Evolutionary conservation across 1,140 invertebrate species (phyloP).

Genomic region (Cheumatopsyche charites): DNA sequence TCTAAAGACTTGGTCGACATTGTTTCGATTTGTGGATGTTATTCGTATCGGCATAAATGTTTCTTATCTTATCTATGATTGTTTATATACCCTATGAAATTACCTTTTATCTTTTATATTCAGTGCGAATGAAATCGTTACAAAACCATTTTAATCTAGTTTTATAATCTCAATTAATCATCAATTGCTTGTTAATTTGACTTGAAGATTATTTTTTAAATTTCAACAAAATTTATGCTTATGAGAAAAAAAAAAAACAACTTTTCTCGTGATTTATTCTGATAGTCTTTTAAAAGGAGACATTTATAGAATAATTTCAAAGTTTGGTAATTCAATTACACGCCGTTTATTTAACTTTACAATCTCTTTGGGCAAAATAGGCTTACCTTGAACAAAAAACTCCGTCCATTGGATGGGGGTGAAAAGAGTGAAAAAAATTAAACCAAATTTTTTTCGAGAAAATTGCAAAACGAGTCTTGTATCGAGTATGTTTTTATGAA

Average conservation of each 20-base stretch:
- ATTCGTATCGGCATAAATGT: too few species aligned
- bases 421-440: conserved; percentile 10
- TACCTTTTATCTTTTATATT: too few species aligned
- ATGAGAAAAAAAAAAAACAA: background rate
- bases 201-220: too few species aligned
- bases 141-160: too few species aligned
- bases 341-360: conserved; percentile 26
- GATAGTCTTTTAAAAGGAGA: conserved; percentile 18
- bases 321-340: conserved; percentile 25
- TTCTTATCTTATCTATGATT: too few species aligned
- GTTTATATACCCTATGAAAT: too few species aligned
- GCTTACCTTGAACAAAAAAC: conserved; percentile 1
- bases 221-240: background rate
- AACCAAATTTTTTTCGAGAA: conserved; percentile 10
- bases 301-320: conserved; percentile 25
- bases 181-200: too few species aligned
- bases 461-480: conserved; percentile 14
- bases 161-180: too few species aligned
- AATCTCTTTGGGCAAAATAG: conserved; percentile 7
- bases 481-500: conserved; percentile 7
- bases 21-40: too few species aligned
- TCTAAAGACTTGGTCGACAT: too few species aligned
- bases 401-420: background rate
- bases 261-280: conserved; percentile 5
- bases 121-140: too few species aligned